phyloP scores from a whole-genome alignment of 2,113 vertebrate species.

The Melanerpes aurifrons region DNA sequence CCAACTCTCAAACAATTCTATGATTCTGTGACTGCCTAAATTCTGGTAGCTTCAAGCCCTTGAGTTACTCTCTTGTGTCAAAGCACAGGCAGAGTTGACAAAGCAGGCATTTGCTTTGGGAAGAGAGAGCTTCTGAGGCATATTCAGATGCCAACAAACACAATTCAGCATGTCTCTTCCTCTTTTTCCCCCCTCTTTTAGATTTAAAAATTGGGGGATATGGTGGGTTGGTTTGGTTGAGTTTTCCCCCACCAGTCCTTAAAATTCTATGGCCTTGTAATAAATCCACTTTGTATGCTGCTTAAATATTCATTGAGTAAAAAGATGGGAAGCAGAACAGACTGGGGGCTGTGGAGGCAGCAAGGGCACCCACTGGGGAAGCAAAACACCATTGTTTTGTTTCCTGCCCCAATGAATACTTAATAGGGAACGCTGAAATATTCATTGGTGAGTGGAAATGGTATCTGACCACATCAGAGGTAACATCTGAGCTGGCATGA shows the following conservation, averaged over 20 bases:
- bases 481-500: neutral
- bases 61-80: neutral
- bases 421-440: constrained; percentile 44
- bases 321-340: neutral
- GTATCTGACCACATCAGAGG: neutral
- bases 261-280: neutral
- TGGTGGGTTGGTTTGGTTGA: neutral
- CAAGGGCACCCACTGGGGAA: neutral
- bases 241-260: neutral
- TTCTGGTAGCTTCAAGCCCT: neutral
- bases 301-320: constrained; percentile 15
- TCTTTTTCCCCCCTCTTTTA: neutral
- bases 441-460: neutral
- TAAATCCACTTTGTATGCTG: neutral
- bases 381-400: neutral
- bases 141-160: neutral
- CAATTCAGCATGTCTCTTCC: neutral
- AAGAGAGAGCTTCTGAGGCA: neutral
- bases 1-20: too few species aligned
- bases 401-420: constrained; percentile 22
- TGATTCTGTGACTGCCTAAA: neutral
- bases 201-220: neutral
- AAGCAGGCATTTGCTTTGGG: neutral
- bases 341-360: neutral
- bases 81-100: neutral